Conservation (phyloP, 2,888 invertebrate species). For the Ceramica pisi region DNA sequence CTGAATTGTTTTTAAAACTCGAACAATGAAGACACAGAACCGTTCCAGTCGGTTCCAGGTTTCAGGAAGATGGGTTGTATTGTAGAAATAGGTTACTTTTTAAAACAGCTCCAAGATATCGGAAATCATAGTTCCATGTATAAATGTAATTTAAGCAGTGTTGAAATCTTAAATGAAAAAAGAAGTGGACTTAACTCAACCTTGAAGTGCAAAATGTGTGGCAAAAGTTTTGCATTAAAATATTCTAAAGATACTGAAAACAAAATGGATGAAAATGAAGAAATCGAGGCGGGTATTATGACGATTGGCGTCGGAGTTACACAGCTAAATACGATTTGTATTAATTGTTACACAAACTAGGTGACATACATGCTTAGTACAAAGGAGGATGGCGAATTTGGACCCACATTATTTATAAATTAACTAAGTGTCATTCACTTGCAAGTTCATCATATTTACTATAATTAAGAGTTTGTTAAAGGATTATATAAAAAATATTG, state of each 20-base stretch:
- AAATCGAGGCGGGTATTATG: neutral
- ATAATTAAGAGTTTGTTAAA: too few relatives aligned
- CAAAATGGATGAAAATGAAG: constrained; percentile 7
- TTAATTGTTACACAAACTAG: too few relatives aligned
- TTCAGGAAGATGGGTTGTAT: neutral
- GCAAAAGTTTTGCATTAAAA: neutral
- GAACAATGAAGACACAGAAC: neutral
- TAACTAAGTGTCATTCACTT: too few relatives aligned
- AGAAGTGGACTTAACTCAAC: neutral
- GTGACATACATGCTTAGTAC: too few relatives aligned
- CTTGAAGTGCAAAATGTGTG: constrained; percentile 1
- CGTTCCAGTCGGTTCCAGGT: neutral
- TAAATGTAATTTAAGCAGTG: neutral
- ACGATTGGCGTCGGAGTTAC: neutral
- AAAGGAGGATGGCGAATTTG: too few relatives aligned
- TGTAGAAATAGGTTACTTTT: neutral
- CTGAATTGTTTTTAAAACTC: neutral
- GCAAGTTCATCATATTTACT: too few relatives aligned
- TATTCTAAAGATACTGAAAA: neutral
- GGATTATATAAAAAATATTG: too few relatives aligned
- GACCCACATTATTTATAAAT: too few relatives aligned
- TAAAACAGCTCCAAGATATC: neutral
- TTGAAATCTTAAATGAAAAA: neutral
- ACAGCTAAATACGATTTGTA: neutral
- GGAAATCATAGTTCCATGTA: neutral